Conservation (phyloP, 2,888 invertebrate genomes). For the Parnassius smintheus region DNA sequence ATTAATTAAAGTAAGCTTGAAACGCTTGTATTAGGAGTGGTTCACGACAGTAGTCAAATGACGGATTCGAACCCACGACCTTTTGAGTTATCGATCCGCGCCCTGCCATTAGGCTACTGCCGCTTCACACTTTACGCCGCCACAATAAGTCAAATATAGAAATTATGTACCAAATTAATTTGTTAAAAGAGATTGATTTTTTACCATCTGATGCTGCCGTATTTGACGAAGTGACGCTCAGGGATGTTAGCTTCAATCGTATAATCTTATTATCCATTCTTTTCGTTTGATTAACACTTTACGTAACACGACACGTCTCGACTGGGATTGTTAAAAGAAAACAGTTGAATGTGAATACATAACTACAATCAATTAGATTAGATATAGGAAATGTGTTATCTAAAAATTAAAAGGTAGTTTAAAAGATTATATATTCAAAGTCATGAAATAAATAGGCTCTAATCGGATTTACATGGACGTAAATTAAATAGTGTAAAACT, state of each 20-base stretch:
- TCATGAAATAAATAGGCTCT: no score
- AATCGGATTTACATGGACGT: no score
- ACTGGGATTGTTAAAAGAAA: slow-evolving; percentile 44
- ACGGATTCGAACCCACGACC: no score
- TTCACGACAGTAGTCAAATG: no score
- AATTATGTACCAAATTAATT: background rate
- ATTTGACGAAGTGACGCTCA: slow-evolving; percentile 46
- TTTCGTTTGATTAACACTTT: slow-evolving; percentile 28
- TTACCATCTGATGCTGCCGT: slow-evolving; percentile 61
- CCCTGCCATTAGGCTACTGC: no score
- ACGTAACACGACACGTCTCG: slow-evolving; percentile 42
- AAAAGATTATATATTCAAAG: slow-evolving; percentile 4
- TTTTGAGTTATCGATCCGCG: no score
- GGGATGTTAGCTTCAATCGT: slow-evolving; percentile 42
- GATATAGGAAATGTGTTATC: slow-evolving; percentile 51
- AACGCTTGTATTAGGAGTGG: no score
- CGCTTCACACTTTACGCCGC: no score
- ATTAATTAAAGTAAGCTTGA: no score
- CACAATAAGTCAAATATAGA: no score
- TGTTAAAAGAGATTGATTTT: slow-evolving; percentile 11
- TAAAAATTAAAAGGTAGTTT: slow-evolving; percentile 38
- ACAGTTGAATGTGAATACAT: slow-evolving; percentile 48
- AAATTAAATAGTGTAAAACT: no score
- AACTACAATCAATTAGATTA: slow-evolving; percentile 49
- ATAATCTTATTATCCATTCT: slow-evolving; percentile 57